phyloP scores from a whole-genome alignment of 2,888 invertebrate species.

The Andrena chrysosceles region DNA sequence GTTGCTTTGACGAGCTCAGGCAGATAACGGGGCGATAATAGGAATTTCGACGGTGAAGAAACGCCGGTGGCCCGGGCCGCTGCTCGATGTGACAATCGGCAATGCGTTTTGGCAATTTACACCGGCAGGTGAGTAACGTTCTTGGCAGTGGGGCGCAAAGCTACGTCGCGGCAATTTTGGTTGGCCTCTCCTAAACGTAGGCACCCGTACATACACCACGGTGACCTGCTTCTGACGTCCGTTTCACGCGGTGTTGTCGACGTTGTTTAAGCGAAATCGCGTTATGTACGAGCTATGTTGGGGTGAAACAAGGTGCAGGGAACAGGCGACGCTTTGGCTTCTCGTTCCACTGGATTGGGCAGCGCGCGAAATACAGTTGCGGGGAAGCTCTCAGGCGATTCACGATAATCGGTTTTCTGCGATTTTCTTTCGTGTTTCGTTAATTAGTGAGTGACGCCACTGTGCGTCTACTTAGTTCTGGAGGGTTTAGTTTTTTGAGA shows the following conservation, averaged over 20 bases:
- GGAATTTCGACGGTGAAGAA: background rate
- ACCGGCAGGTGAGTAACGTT: constrained; percentile 57
- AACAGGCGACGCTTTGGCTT: background rate
- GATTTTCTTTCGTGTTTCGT: too few relatives aligned
- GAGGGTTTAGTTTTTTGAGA: too few relatives aligned
- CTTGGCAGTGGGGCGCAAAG: constrained; percentile 61
- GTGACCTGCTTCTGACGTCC: constrained; percentile 67
- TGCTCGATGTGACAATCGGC: constrained; percentile 32
- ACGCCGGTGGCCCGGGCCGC: background rate
- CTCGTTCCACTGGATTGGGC: constrained; percentile 7
- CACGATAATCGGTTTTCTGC: too few relatives aligned
- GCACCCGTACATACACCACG: constrained; percentile 39
- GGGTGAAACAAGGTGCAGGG: constrained; percentile 13
- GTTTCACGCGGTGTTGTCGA: constrained; percentile 58
- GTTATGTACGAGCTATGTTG: constrained; percentile 22
- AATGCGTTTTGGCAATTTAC: constrained; percentile 63
- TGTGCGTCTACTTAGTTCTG: too few relatives aligned
- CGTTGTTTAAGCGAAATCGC: constrained; percentile 60
- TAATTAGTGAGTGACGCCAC: too few relatives aligned
- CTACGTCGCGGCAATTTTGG: constrained; percentile 62
- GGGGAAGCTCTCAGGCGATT: background rate
- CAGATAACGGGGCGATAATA: background rate
- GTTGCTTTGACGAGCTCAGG: background rate
- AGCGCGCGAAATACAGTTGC: background rate
- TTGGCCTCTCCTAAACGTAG: constrained; percentile 61